Evolutionary conservation across 1,140 invertebrate genomes (phyloP), one percentile per base, ranked within the genome.

Genomic region (Lordiphosa stackelbergi): DNA sequence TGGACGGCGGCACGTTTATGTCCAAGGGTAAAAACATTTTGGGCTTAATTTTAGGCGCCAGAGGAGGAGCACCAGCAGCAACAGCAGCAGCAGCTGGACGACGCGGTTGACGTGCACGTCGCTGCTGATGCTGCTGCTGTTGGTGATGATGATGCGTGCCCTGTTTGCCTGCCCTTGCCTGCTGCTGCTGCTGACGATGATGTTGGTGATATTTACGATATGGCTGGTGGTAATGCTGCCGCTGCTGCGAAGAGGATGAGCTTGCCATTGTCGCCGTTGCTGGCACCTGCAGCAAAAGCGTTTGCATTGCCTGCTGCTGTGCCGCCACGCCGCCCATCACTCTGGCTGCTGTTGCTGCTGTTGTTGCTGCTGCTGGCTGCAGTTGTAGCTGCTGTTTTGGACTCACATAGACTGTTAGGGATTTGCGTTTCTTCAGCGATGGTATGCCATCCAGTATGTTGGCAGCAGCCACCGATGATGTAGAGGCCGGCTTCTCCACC

Each of bases 371-470:
- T 40, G 45, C n/a, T 71, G 46, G 69, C 8, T 49, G 48, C 53
- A 37, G 61, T 52, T 58, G 69, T 35, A 40, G 58, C 59, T 85
- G 83, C 61, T 73, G 63, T 77, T 85, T 86, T 59, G 85, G 85
- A 87, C 85, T 87, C 85, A 87, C 85, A 87, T 87, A 87, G 58
- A 87, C 85, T 83, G 85, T 87, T 85, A 87, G 66, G 37, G 85
- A 87, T 85, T 86, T 86, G 42, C 85, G 85, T 64, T 87, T 87
- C 74, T 87, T 87, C 57, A 87, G 49, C 66, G 85, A 75, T 5
- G 85, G 72, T 49, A 87, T 87, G 59, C 85, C 85, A 52, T 87
- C 85, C 77, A 87, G 69, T 53, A 87, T 87, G 53, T 77, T 68
- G 36, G 69, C 60, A 38, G 85, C 43, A 53, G 37, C 11, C 31